Conservation (phyloP, 2,888 invertebrate genomes). For the Xanthostigma xanthostigma region DNA sequence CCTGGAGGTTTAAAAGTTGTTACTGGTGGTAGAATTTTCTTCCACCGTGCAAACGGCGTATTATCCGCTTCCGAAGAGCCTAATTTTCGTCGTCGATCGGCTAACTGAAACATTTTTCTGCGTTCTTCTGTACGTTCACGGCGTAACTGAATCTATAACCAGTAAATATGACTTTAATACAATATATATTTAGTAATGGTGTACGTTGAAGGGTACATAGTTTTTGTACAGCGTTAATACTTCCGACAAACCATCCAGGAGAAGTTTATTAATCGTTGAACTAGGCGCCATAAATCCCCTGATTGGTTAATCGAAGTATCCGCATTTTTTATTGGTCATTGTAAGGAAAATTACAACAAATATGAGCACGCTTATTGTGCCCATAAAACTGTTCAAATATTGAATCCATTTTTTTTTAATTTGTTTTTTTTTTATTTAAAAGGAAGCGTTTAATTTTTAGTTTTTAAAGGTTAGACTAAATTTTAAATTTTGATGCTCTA, state of each 20-base stretch:
- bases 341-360: too few relatives aligned
- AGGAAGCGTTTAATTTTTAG: neutral
- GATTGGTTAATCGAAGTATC: too few relatives aligned
- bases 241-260: too few relatives aligned
- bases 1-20: slow-evolving; percentile 31
- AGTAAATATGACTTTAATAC: neutral
- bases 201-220: too few relatives aligned
- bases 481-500: neutral
- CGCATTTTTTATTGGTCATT: too few relatives aligned
- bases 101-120: slow-evolving; percentile 82
- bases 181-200: too few relatives aligned
- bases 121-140: slow-evolving; percentile 87
- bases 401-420: neutral
- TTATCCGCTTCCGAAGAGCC: slow-evolving; percentile 42
- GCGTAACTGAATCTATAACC: slow-evolving; percentile 54
- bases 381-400: neutral
- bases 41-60: slow-evolving; percentile 51
- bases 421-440: neutral
- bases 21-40: slow-evolving; percentile 45
- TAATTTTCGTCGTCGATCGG: slow-evolving; percentile 45
- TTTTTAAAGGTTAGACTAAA: neutral
- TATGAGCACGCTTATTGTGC: too few relatives aligned
- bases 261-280: too few relatives aligned
- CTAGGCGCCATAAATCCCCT: too few relatives aligned
- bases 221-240: too few relatives aligned